Evolutionary conservation across 1,140 invertebrate genomes (phyloP).

Genomic region (Gryon sp.): DNA sequence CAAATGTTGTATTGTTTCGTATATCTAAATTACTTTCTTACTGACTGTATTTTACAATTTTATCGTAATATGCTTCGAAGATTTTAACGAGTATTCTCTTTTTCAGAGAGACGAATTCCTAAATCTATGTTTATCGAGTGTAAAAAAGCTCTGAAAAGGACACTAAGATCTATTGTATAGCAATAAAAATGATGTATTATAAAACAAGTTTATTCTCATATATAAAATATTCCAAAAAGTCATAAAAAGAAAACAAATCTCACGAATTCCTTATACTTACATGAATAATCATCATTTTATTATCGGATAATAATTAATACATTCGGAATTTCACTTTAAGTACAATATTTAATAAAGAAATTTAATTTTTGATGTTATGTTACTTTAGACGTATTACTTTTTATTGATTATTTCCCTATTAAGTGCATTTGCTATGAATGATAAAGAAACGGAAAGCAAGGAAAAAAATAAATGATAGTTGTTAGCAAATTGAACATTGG

Average conservation of each 20-base stretch:
- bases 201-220: slow-evolving; percentile 57
- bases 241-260: neutral
- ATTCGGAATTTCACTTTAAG: too few species aligned
- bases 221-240: slow-evolving; percentile 40
- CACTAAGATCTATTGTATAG: slow-evolving; percentile 66
- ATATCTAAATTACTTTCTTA: slow-evolving; percentile 57
- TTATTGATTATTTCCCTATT: too few species aligned
- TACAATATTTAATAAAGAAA: too few species aligned
- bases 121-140: slow-evolving; percentile 66
- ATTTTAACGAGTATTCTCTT: slow-evolving; percentile 56
- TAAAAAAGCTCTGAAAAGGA: slow-evolving; percentile 52
- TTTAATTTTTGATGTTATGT: too few species aligned
- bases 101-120: slow-evolving; percentile 61
- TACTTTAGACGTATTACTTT: too few species aligned
- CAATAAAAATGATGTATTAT: slow-evolving; percentile 66
- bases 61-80: slow-evolving; percentile 64
- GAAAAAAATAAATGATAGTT: too few species aligned
- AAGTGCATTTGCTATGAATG: too few species aligned
- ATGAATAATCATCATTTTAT: too few species aligned
- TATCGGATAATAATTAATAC: too few species aligned
- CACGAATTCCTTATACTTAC: too few species aligned
- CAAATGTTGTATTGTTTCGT: slow-evolving; percentile 62
- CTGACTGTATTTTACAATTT: slow-evolving; percentile 62
- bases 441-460: too few species aligned
- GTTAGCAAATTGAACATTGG: too few species aligned